Evolutionary conservation across 64 coral and sea anemone species (phyloP).

Genomic region (Pocillopora verrucosa): DNA sequence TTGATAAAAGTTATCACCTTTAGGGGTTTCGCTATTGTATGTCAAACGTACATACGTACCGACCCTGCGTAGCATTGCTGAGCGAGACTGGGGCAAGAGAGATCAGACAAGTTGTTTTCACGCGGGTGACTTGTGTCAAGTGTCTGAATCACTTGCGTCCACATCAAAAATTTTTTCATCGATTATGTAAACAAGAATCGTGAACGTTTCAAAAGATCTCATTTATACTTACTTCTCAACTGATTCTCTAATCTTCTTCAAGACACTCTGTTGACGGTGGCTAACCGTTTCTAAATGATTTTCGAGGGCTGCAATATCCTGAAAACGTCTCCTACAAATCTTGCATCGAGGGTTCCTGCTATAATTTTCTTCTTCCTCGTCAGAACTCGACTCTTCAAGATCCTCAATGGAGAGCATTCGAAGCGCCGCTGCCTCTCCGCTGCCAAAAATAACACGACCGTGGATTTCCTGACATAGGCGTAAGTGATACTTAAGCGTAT

Average conservation of each 20-base stretch:
- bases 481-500: slow-evolving; percentile 50
- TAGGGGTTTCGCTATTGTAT: no score
- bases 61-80: no score
- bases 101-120: no score
- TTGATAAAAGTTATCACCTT: no score
- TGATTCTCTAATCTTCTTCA: slow-evolving; percentile 45
- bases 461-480: slow-evolving; percentile 36
- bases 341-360: not conserved
- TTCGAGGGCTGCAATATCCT: not conserved
- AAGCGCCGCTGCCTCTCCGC: slow-evolving; percentile 56
- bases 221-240: slow-evolving; percentile 26
- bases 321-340: slow-evolving; percentile 28
- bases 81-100: no score
- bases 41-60: no score
- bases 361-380: not conserved
- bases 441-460: slow-evolving; percentile 46
- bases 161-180: not conserved
- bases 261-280: slow-evolving; percentile 58
- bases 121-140: no score
- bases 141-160: not conserved
- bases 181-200: not conserved
- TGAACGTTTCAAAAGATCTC: not conserved
- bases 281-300: slow-evolving; percentile 36
- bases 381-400: slow-evolving; percentile 6
- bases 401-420: slow-evolving; percentile 27